A percentile compares a stretch with the other conserved stretches of the same genome.
These are phyloP conservation scores for Sympetrum striolatum DNA, from an alignment of 2,888 invertebrate genomes.

Conservation along the genomic window DNA sequence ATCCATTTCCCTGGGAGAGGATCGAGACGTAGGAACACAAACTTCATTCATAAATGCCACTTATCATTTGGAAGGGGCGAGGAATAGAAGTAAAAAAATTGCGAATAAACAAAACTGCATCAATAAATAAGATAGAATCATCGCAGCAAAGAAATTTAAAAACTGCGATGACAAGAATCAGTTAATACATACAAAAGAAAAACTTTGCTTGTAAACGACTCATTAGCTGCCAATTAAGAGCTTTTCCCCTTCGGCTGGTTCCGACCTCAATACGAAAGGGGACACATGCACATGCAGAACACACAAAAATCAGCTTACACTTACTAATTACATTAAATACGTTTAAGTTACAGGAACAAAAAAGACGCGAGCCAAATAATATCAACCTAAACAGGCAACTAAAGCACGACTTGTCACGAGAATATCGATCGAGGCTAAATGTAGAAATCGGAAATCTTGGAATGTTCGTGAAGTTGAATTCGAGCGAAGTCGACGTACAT, in stretches of 20 bases:
- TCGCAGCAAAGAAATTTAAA: neutral
- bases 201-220: neutral
- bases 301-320: neutral
- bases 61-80: neutral
- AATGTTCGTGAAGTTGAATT: neutral
- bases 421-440: neutral
- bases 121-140: constrained; percentile 2
- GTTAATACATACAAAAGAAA: neutral
- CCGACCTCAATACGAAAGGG: neutral
- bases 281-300: constrained; percentile 27
- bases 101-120: neutral
- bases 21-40: neutral
- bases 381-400: neutral
- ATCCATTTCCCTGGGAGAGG: neutral
- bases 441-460: neutral
- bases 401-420: neutral
- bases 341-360: constrained; percentile 29
- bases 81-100: neutral
- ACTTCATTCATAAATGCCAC: neutral
- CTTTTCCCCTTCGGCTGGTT: neutral
- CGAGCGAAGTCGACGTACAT: neutral
- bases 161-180: neutral
- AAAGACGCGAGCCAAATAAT: neutral
- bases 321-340: constrained; percentile 5
- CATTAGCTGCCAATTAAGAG: constrained; percentile 24